Conservation (phyloP, 2,113 vertebrate genomes). For the Panurus biarmicus region DNA sequence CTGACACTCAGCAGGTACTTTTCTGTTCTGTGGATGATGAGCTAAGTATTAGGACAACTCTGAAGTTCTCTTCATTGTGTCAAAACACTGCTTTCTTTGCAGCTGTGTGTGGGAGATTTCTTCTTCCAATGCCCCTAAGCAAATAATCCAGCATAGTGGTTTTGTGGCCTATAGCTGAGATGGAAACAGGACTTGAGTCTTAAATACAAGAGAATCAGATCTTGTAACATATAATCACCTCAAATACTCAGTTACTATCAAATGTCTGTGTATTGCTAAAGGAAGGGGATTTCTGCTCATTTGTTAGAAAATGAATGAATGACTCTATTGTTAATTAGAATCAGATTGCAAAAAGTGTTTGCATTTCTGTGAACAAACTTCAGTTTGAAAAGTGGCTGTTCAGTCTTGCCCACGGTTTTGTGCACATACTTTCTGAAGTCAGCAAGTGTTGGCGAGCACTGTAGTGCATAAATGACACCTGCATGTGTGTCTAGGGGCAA, state of each 20-base stretch:
- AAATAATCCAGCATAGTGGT: neutral
- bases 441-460: slow-evolving; percentile 24
- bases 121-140: neutral
- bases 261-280: slow-evolving; percentile 29
- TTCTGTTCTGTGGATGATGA: neutral
- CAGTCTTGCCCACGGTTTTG: slow-evolving; percentile 38
- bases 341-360: slow-evolving; percentile 58
- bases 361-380: slow-evolving; percentile 39
- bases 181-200: neutral
- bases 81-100: neutral
- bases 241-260: slow-evolving; percentile 8
- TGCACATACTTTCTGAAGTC: slow-evolving; percentile 24
- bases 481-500: neutral
- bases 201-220: neutral
- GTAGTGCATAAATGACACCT: neutral
- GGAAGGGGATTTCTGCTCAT: slow-evolving; percentile 55
- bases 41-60: neutral
- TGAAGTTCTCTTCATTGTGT: neutral
- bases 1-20: neutral
- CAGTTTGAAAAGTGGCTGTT: slow-evolving; percentile 28
- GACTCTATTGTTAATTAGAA: slow-evolving; percentile 45
- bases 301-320: slow-evolving; percentile 35
- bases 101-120: neutral
- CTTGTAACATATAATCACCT: slow-evolving; percentile 20
- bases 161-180: neutral